Evolutionary conservation across 2,113 vertebrate genomes (phyloP), one percentile per base, ranked within the genome.

Genomic region (Rhipidura dahli): DNA sequence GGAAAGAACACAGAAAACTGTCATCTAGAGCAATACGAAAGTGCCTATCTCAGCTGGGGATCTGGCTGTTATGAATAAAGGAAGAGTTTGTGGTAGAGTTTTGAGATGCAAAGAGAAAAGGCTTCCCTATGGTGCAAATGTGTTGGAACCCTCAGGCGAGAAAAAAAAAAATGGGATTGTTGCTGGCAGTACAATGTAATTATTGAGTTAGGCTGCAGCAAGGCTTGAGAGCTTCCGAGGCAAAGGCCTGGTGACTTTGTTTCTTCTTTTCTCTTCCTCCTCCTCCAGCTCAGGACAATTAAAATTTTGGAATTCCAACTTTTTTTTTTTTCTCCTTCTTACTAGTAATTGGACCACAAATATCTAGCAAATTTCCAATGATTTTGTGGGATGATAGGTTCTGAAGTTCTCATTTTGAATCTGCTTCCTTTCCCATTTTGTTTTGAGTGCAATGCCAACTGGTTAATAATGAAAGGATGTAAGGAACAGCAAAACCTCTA

Each of bases 11-110:
- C 98, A 98, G 98, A 99, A 98, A 99, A 98, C 98, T 99, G 98
- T 98, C 98, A 98, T 98, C 98, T 96, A 97, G 95, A 96, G 98
- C 98, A 97, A 98, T 97, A 98, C 96, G 96, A 98, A 98, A 99
- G 98, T 98, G 98, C 98, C 98, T 98, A 97, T 98, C 99, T 98
- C 98, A 98, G 98, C 98, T 98, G 99, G 98, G 98, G 97, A 98
- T 97, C 98, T 98, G 97, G 94, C 98, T 98, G 98, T 98, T 98
- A 98, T 98, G 98, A 98, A 98, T 98, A 99, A 98, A 98, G 98
- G 98, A 98, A 98, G 98, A 98, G 98, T 98, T 98, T 98, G 98
- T 97, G 96, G 98, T 97, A 95, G 98, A 98, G 97, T 98, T 98
- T 98, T 96, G 98, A 98, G 97, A 98, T 97, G 98, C 98, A 97